Base-by-base conservation (phyloP, 53 echinoderm and acorn worm genomes). In the Zoroaster sp. region DNA sequence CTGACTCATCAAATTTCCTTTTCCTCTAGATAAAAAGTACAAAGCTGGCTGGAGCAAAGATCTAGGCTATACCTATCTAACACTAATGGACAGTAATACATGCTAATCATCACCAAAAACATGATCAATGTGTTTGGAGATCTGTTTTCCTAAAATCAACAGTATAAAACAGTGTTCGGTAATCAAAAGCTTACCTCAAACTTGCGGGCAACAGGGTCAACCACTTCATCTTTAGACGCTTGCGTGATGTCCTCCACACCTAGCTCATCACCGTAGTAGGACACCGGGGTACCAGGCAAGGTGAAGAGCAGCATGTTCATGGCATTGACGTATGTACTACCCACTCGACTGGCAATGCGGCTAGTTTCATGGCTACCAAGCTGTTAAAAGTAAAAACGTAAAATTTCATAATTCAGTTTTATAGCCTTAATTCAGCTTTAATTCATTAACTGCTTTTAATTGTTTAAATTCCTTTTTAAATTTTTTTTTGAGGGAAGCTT, bases 261-360 rank as follows among this genome's bases (percentile, higher is more conserved):
- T 15, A 97, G 86, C 87, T 97, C 98, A 36, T 97, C 95, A 67
- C 98, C 98, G 38, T 97, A 95, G 91, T 93, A 94, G 18, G 89
- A 20, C 73, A 97, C 54, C 0, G 98, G 98, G 10, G 94, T 92
- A 31, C 98, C 98, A 49, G 95, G 95, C 28, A 97, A 70, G 28
- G 98, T 93, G 41, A 93, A 89, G 42, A 95, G 78, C 52, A 97
- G 42, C 70, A 94, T 73, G 43, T 93, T 92, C 47, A 97, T 68
- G 39, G 93, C 90, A 9, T 85, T 41, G 31, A 80, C 80, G 66
- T 78, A 86, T 21, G 36, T 43, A 1, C 75, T 44, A 28, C 95
- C 92, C 35, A 77, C 94, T 2, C 98, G 88, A 52, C 59, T 91
- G 21, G 93, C 95, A 69, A 97, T 37, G 66, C 98, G 92, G 31